Percentiles rank a stretch among this genome's conserved stretches.
Evolutionary conservation across 2,888 invertebrate genomes (phyloP).

Genomic region (Hyposoter didymator): DNA sequence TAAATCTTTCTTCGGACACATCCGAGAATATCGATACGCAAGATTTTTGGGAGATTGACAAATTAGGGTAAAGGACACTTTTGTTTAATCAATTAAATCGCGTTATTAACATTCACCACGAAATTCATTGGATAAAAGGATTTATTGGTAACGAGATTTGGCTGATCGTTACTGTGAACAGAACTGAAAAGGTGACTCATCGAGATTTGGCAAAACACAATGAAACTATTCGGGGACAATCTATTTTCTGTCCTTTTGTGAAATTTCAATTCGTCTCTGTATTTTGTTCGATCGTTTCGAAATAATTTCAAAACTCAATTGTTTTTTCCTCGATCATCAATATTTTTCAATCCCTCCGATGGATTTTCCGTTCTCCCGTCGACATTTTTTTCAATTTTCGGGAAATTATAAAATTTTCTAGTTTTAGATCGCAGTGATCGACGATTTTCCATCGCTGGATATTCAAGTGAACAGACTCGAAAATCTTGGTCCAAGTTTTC

Average conservation of each 20-base stretch:
- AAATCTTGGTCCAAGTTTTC: neutral
- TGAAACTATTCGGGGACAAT: conserved; percentile 22
- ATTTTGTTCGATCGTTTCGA: neutral
- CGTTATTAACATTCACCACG: neutral
- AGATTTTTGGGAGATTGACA: neutral
- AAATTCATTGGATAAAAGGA: neutral
- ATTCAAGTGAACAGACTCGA: neutral
- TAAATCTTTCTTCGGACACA: neutral
- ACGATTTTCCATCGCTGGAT: neutral
- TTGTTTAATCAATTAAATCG: neutral
- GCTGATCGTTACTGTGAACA: neutral
- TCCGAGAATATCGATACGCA: neutral
- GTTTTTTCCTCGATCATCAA: neutral
- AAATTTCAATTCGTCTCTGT: neutral
- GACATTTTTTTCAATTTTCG: neutral
- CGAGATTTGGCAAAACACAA: conserved; percentile 37
- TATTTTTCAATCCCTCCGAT: neutral
- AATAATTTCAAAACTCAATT: neutral
- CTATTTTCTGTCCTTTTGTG: conserved; percentile 12
- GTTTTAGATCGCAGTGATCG: neutral
- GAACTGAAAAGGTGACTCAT: conserved; percentile 20
- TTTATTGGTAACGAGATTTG: conserved; percentile 15
- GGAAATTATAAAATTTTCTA: neutral
- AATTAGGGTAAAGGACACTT: neutral
- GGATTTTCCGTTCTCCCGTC: neutral